Conservation (phyloP, 2,797 vertebrate species). For the Hoplostethus atlanticus region DNA sequence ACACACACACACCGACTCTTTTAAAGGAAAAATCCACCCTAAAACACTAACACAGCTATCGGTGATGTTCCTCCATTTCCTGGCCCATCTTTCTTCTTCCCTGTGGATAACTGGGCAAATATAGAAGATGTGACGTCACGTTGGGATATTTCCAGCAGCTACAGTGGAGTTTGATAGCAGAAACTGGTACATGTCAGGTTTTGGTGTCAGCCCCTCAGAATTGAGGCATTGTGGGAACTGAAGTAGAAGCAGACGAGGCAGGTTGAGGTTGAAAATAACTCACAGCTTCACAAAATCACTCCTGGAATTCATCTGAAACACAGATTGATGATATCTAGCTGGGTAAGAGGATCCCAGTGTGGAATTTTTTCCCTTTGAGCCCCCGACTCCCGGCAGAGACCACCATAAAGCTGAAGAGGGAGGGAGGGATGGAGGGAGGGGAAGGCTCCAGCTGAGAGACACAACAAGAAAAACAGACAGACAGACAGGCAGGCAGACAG, state of each 20-base stretch:
- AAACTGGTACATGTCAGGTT: no score
- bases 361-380: not conserved
- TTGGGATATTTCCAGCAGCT: no score
- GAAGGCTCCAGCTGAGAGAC: not conserved
- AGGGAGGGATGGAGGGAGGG: slow-evolving; percentile 2
- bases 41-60: not conserved
- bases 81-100: no score
- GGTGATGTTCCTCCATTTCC: not conserved
- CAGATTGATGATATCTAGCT: slow-evolving; percentile 6
- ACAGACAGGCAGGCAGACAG: no score
- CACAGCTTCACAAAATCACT: slow-evolving; percentile 10
- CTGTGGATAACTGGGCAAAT: no score
- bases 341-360: not conserved
- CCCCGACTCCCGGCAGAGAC: not conserved
- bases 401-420: not conserved
- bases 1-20: no score
- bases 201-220: no score
- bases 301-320: not conserved
- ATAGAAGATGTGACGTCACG: no score
- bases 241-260: no score
- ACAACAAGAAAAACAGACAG: not conserved
- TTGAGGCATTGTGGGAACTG: not conserved
- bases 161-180: no score
- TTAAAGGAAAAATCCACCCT: not conserved
- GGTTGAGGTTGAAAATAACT: slow-evolving; percentile 5